Evolutionary conservation across 2,113 vertebrate species (phyloP), one percentile per base, ranked within the genome.

Genomic region (Poecile atricapillus): DNA sequence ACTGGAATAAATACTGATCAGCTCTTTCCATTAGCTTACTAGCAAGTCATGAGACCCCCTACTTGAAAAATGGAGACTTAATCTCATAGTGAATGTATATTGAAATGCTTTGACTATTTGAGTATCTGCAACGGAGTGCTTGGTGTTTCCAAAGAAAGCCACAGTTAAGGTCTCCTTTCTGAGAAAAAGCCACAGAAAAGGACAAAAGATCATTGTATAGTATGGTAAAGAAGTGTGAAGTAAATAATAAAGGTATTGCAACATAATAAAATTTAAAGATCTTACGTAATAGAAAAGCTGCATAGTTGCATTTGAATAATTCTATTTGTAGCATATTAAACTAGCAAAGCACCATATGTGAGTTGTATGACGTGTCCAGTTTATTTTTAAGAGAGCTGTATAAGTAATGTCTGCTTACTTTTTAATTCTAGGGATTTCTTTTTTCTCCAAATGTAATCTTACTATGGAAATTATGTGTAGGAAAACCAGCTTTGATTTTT

Each of bases 301-400:
- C 62, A 31, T 90, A 94, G 83, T 76, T 95, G 87, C 86, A 64
- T 86, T 94, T 81, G 63, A 93, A 76, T 94, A 76, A 81, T 80
- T 86, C 63, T 94, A 4, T 88, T 74, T 86, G 73, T 94, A 88
- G 93, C 65, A 35, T 77, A 83, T 71, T 81, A 20, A 47, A 49
- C 33, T 49, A 75, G 30, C 23, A 58, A 33, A 89, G 65, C 67
- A 58, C 63, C 70, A 17, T 68, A 30, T 53, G 20, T 16, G 35
- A 83, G 10, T 44, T 86, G 22, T 23, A n/a, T 75, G 52, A 71
- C 56, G 27, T 39, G 28, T 55, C 65, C 35, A 6, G 75, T 80
- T 81, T 78, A 27, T 87, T 62, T 88, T 89, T 56, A 56, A 67
- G 37, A 94, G 59, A 86, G 7, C 33, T 59, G 33, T 5, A 0